Percentiles rank a stretch among this genome's conserved stretches.
These are phyloP conservation scores for Anniella stebbinsi DNA, from an alignment of 2,797 vertebrate species.

Conservation along the genomic window DNA sequence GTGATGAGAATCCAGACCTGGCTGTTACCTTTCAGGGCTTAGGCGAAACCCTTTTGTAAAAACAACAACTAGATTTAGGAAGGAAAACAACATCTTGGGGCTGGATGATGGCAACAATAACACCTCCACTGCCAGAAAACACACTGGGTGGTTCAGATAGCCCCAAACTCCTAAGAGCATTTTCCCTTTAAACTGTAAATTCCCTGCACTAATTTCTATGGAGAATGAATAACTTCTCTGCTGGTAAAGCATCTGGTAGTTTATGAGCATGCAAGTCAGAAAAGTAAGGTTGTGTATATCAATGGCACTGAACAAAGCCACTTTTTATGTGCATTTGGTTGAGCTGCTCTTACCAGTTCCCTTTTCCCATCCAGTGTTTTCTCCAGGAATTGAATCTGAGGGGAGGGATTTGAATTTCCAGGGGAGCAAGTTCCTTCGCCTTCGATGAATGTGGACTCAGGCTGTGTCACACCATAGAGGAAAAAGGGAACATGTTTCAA, in stretches of 20 bases:
- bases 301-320: slow-evolving; percentile 73
- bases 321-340: slow-evolving; percentile 62
- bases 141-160: slow-evolving; percentile 69
- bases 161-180: slow-evolving; percentile 66
- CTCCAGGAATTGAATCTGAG: not conserved
- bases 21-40: slow-evolving; percentile 43
- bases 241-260: slow-evolving; percentile 71
- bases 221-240: slow-evolving; percentile 61
- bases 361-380: not conserved
- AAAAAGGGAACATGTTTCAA: not conserved
- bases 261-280: slow-evolving; percentile 74
- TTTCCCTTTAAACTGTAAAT: slow-evolving; percentile 61
- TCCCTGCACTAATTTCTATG: slow-evolving; percentile 70
- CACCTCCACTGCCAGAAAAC: slow-evolving; percentile 69
- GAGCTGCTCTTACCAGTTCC: not conserved
- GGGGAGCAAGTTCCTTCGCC: not conserved
- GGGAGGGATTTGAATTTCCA: not conserved
- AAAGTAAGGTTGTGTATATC: slow-evolving; percentile 70
- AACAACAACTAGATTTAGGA: slow-evolving; percentile 56
- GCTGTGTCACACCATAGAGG: not conserved
- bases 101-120: slow-evolving; percentile 68
- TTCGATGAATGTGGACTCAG: not conserved
- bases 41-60: slow-evolving; percentile 52
- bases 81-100: slow-evolving; percentile 67
- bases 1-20: slow-evolving; percentile 28